phyloP scores from a whole-genome alignment of 2,888 invertebrate genomes.

The Linhomoeus sp. region DNA sequence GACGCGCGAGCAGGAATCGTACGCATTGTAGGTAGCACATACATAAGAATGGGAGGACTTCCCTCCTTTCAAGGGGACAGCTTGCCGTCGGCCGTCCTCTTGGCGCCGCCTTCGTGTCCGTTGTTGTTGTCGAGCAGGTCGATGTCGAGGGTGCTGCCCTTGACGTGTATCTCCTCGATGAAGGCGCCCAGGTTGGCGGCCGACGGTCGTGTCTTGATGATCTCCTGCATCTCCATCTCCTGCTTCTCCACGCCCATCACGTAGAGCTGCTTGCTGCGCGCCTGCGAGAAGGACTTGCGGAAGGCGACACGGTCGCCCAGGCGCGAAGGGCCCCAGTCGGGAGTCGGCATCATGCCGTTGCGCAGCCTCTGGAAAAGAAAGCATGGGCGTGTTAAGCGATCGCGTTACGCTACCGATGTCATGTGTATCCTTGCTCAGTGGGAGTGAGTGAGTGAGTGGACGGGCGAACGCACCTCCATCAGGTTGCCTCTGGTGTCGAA shows the following conservation, averaged over 20 bases:
- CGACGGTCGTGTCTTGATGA: background rate
- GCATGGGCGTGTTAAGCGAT: background rate
- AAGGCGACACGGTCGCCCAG: background rate
- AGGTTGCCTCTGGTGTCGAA: background rate
- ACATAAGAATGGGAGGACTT: no score
- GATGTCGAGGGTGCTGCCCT: background rate
- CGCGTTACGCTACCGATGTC: background rate
- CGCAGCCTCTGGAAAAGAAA: background rate
- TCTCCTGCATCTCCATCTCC: background rate
- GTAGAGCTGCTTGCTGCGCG: background rate
- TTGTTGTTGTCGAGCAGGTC: no score
- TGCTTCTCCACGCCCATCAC: constrained; percentile 1
- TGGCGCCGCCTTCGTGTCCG: no score
- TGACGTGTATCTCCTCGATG: background rate
- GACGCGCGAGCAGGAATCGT: no score
- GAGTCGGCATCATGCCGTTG: constrained; percentile 8
- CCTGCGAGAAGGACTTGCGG: background rate
- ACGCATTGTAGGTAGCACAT: no score
- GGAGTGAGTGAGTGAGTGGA: no score
- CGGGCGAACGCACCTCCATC: background rate
- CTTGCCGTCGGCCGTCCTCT: no score
- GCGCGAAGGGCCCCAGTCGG: constrained; percentile 13
- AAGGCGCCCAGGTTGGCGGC: background rate
- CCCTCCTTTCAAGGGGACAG: no score
- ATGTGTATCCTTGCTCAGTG: no score